A percentile compares a stretch with the other conserved stretches of the same genome.
Evolutionary conservation across 2,888 invertebrate species (phyloP).

Genomic region (Eurytoma adleriae): DNA sequence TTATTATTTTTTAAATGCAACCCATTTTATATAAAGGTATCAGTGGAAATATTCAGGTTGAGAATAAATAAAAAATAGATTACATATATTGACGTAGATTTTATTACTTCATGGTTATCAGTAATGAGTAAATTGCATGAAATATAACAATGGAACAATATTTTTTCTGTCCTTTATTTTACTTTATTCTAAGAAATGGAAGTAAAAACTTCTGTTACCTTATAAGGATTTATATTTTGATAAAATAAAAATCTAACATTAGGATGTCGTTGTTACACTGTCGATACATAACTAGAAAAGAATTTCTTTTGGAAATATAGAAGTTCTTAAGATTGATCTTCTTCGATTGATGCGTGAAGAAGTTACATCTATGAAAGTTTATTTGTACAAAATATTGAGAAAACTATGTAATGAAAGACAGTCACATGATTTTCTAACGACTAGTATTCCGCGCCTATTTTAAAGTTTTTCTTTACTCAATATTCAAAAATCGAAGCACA

Average conservation of each 20-base stretch:
- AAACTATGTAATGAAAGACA: conserved; percentile 53
- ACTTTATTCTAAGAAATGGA: conserved; percentile 45
- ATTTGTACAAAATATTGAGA: conserved; percentile 49
- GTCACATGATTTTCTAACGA: conserved; percentile 49
- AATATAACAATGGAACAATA: conserved; percentile 49
- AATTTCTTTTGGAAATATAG: conserved; percentile 33
- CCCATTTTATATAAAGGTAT: too few relatives aligned
- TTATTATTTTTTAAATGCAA: not conserved
- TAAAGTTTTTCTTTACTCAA: conserved; percentile 14
- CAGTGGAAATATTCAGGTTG: not conserved
- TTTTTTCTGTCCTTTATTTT: conserved; percentile 37
- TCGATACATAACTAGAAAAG: conserved; percentile 26
- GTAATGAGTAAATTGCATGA: conserved; percentile 26
- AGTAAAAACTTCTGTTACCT: conserved; percentile 47
- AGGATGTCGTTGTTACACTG: conserved; percentile 1
- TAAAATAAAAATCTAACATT: conserved; percentile 12
- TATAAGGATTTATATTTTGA: conserved; percentile 12
- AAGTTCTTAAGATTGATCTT: conserved; percentile 12
- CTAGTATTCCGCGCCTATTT: conserved; percentile 50
- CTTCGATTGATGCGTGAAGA: conserved; percentile 1
- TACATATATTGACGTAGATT: conserved; percentile 30
- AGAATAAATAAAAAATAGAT: conserved; percentile 14
- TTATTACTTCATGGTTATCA: conserved; percentile 43
- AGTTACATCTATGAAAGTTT: conserved; percentile 28
- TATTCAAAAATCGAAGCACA: not conserved